Evolutionary conservation across 2,888 invertebrate genomes (phyloP), one percentile per base, ranked within the genome.

Genomic region (Leptodirus hochenwartii): DNA sequence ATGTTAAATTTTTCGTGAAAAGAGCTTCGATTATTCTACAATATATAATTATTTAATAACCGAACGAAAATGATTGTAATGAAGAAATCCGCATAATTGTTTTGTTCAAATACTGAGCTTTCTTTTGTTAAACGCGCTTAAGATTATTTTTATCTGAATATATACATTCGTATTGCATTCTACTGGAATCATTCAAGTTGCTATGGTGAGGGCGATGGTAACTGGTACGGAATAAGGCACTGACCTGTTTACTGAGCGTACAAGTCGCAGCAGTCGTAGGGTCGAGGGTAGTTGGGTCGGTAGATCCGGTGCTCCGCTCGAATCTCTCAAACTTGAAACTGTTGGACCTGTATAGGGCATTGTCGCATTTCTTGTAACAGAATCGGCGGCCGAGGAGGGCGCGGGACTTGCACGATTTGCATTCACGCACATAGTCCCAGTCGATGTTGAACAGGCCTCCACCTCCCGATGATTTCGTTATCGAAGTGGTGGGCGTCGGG

Each of bases 271-370:
- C 76, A 48, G n/a, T n/a, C n/a, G n/a, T n/a, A n/a, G n/a, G n/a
- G n/a, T n/a, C n/a, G 20, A 6, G 10, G 24, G 13, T 10, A 27
- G 24, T 11, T 9, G 10, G 8, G n/a, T n/a, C n/a, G n/a, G n/a
- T n/a, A n/a, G n/a, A n/a, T n/a, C 66, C 20, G 20, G 14, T 69
- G 43, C 69, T 70, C 42, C 80, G 61, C 45, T 79, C 73, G 49
- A 82, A 82, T 32, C 80, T 61, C 58, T 82, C 81, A 53, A 82
- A 82, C 60, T 81, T 81, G 62, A 82, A 82, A 57, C 82, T 82
- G 54, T 82, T 81, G 40, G 81, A 81, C 42, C 82, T 69, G 48
- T 82, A 82, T 34, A 82, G 65, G 58, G 82, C 80, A 64, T 82
- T 82, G 62, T 81, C 81, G 33, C 75, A 63, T 33, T 72, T 64